Evolutionary conservation across 2,113 vertebrate genomes (phyloP).

Genomic region (Vulpes vulpes): DNA sequence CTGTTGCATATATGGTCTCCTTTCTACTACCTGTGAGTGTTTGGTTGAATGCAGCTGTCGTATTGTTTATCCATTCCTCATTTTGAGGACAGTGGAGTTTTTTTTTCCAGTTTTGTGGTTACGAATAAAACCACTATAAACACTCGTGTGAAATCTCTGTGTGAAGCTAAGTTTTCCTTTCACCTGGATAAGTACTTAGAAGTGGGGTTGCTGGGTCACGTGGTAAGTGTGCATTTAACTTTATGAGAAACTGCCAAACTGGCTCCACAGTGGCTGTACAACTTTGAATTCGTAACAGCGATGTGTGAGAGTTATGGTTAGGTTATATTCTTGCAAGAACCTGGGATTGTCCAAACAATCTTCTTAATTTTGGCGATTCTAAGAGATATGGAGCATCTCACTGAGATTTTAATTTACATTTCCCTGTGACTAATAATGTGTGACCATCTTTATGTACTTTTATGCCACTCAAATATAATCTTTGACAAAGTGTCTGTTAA

Average conservation of each 20-base stretch:
- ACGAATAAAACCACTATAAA: neutral
- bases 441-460: neutral
- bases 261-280: neutral
- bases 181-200: neutral
- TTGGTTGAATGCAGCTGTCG: neutral
- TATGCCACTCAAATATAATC: neutral
- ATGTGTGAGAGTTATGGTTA: neutral
- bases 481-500: neutral
- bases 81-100: neutral
- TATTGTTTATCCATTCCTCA: neutral
- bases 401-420: neutral
- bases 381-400: neutral
- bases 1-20: neutral
- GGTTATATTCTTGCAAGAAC: neutral
- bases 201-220: neutral
- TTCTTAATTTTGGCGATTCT: neutral
- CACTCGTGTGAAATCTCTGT: neutral
- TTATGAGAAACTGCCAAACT: slow-evolving; percentile 17
- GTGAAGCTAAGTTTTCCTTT: neutral
- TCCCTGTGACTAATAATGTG: neutral
- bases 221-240: neutral
- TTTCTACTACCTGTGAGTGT: neutral
- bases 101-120: neutral
- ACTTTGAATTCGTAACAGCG: neutral
- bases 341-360: neutral